phyloP scores from a whole-genome alignment of 1,140 invertebrate species.

The Holotrichia oblita region DNA sequence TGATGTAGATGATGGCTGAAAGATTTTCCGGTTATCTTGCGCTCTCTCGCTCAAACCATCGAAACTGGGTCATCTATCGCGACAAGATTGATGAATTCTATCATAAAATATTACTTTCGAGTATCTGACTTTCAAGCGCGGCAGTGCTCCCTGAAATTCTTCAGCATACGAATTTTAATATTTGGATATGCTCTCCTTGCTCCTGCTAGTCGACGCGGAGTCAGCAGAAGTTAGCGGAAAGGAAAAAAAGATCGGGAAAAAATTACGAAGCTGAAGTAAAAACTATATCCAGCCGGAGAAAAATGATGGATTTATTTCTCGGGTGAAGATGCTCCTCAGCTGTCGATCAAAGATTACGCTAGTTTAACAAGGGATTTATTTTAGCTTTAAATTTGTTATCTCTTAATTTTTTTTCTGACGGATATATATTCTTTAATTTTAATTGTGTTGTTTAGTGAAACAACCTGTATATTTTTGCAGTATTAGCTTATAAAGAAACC shows the following conservation, averaged over 20 bases:
- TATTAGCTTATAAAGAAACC: no score
- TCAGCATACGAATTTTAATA: not conserved
- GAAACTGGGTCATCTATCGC: not conserved
- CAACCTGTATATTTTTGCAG: no score
- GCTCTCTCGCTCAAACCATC: not conserved
- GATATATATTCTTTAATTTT: no score
- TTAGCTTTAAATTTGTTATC: not conserved
- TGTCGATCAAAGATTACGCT: not conserved
- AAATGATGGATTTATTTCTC: constrained; percentile 1
- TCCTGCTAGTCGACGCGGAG: not conserved
- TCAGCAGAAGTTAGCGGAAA: not conserved
- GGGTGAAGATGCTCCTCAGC: not conserved
- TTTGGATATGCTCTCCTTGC: not conserved
- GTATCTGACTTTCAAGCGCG: not conserved
- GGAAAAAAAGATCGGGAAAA: not conserved
- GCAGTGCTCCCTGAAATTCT: no score
- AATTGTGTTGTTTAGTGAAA: no score
- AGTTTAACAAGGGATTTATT: not conserved
- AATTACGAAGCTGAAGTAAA: not conserved
- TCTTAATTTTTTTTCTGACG: not conserved
- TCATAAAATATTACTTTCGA: constrained; percentile 21
- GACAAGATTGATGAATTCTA: constrained; percentile 10
- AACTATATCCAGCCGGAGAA: not conserved
- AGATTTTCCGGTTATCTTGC: constrained; percentile 5
- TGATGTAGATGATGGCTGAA: not conserved